Evolutionary conservation across 1,140 invertebrate genomes (phyloP).

Genomic region (Fopius arisanus): DNA sequence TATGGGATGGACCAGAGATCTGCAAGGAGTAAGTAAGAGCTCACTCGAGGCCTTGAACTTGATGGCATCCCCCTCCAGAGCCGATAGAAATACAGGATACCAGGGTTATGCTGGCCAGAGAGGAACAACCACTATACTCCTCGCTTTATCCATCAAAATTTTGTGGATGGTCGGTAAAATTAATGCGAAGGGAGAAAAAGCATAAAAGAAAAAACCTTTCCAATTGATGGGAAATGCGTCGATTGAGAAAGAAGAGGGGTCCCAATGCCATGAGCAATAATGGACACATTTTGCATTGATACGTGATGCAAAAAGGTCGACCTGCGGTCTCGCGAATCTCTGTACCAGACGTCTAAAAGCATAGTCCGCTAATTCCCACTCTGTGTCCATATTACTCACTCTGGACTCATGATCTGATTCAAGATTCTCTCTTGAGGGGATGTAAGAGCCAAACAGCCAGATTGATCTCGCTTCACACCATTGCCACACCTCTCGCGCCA

Average conservation of each 20-base stretch:
- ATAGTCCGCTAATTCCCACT: too few relatives aligned
- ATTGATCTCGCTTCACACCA: too few relatives aligned
- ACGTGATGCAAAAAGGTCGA: too few relatives aligned
- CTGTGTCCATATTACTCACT: too few relatives aligned
- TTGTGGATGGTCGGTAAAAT: constrained; percentile 30
- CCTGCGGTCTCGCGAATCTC: too few relatives aligned
- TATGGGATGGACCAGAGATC: constrained; percentile 38
- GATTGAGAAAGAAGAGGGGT: constrained; percentile 31
- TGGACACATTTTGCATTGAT: too few relatives aligned
- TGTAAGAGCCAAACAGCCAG: too few relatives aligned
- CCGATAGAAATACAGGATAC: constrained; percentile 27
- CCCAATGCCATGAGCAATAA: constrained; percentile 44
- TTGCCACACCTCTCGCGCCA: too few relatives aligned
- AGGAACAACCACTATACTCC: constrained; percentile 40
- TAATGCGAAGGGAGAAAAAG: constrained; percentile 34
- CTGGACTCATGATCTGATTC: too few relatives aligned
- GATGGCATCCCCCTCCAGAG: constrained; percentile 27
- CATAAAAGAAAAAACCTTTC: constrained; percentile 29
- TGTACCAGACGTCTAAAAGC: too few relatives aligned
- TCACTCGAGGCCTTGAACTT: constrained; percentile 21
- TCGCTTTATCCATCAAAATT: constrained; percentile 27
- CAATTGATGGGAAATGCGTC: constrained; percentile 29
- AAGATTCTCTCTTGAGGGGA: too few relatives aligned
- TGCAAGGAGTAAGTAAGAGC: constrained; percentile 36
- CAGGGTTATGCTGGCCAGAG: constrained; percentile 37